phyloP scores from a whole-genome alignment of 1,140 invertebrate species.

The Plutomurus gul region DNA sequence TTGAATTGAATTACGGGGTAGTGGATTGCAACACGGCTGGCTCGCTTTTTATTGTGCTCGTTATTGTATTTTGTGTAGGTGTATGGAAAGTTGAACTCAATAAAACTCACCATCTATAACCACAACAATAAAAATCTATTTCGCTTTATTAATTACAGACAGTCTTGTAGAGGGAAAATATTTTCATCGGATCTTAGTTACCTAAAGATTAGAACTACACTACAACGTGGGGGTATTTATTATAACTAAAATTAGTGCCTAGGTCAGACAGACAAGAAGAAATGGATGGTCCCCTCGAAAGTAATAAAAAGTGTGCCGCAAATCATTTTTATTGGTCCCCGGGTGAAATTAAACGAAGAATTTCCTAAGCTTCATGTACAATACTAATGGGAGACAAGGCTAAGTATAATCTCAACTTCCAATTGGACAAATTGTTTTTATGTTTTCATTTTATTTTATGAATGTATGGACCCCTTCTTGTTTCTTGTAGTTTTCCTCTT shows the following conservation, averaged over 20 bases:
- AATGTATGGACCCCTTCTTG: no score
- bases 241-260: slow-evolving; percentile 20
- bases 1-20: slow-evolving; percentile 17
- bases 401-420: neutral
- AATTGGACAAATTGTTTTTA: slow-evolving; percentile 21
- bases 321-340: slow-evolving; percentile 13
- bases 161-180: no score
- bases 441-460: neutral
- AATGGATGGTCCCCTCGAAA: slow-evolving; percentile 25
- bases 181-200: no score
- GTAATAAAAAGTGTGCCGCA: neutral
- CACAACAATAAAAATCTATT: no score
- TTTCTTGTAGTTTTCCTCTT: neutral
- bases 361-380: neutral
- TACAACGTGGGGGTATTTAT: neutral
- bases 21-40: neutral
- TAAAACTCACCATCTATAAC: no score
- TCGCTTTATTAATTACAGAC: no score
- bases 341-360: neutral
- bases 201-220: no score
- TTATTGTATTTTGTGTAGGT: neutral
- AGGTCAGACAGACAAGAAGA: neutral
- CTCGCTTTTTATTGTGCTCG: neutral
- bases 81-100: no score
- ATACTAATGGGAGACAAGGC: neutral